phyloP scores from a whole-genome alignment of 2,888 invertebrate species.

The Chloroclysta siterata region DNA sequence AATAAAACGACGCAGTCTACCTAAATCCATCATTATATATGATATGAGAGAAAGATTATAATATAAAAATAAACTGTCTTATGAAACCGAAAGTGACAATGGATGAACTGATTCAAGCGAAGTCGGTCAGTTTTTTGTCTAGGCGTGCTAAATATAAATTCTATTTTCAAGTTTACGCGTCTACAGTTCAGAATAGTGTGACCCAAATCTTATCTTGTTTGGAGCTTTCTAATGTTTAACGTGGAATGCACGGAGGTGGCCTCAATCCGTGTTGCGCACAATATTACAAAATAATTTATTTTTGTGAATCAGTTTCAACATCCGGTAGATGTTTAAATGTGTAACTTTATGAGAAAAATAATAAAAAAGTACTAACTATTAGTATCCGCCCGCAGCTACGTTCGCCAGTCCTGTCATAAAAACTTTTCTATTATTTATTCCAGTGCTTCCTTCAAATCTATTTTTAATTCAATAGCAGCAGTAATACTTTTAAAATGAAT shows the following conservation, averaged over 20 bases:
- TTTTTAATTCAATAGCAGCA: no score
- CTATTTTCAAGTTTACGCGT: slow-evolving; percentile 80
- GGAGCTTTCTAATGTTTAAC: slow-evolving; percentile 58
- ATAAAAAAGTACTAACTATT: slow-evolving; percentile 8
- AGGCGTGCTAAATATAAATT: slow-evolving; percentile 65
- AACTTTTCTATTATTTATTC: not conserved
- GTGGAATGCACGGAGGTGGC: slow-evolving; percentile 43
- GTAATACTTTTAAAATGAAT: no score
- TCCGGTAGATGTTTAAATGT: slow-evolving; percentile 35
- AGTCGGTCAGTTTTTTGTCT: slow-evolving; percentile 55
- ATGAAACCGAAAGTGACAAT: slow-evolving; percentile 30
- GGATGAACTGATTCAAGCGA: slow-evolving; percentile 32
- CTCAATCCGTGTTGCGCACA: slow-evolving; percentile 30
- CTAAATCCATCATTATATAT: slow-evolving; percentile 25
- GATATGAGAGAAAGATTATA: slow-evolving; percentile 12
- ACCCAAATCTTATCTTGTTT: slow-evolving; percentile 72
- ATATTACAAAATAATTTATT: slow-evolving; percentile 34
- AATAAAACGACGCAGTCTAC: slow-evolving; percentile 12
- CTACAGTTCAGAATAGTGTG: slow-evolving; percentile 67
- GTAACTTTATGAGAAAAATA: slow-evolving; percentile 20
- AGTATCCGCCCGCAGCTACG: slow-evolving; percentile 1
- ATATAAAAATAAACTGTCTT: slow-evolving; percentile 19
- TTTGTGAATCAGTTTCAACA: slow-evolving; percentile 32
- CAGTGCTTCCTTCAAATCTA: not conserved
- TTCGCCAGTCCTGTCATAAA: not conserved